Evolutionary conservation across 2,797 vertebrate species (phyloP).

Genomic region (Amniataba percoides): DNA sequence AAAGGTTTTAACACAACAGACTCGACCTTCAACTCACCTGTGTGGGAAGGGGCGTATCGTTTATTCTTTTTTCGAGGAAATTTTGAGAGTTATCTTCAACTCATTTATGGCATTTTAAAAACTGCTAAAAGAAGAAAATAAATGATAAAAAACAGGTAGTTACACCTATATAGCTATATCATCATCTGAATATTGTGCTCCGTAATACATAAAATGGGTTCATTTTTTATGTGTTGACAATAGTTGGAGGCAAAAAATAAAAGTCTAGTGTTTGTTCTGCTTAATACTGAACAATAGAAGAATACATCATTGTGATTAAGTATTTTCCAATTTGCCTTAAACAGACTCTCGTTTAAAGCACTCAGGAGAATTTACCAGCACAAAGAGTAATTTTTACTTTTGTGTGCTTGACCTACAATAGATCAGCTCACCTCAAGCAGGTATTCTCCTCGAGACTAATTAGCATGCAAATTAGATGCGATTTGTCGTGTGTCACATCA

Average conservation of each 20-base stretch:
- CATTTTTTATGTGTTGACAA: not conserved
- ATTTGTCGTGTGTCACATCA: constrained; percentile 14
- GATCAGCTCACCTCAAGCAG: not conserved
- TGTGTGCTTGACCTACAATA: constrained; percentile 22
- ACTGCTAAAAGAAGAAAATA: no score
- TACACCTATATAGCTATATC: not conserved
- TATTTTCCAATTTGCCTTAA: not conserved
- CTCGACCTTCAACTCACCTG: no score
- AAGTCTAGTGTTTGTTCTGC: not conserved
- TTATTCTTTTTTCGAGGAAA: no score
- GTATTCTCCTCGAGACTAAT: constrained; percentile 13
- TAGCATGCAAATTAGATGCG: constrained; percentile 37
- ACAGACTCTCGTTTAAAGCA: not conserved
- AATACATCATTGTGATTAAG: not conserved
- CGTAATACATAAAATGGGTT: not conserved
- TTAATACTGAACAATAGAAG: not conserved
- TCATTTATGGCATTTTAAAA: no score
- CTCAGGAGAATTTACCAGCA: not conserved
- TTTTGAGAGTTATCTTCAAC: no score
- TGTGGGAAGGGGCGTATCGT: no score
- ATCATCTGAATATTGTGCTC: not conserved
- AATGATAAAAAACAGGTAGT: no score
- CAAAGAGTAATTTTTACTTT: constrained; percentile 20
- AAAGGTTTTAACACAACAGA: no score
- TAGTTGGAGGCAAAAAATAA: not conserved